A percentile compares a stretch with the other conserved stretches of the same genome.
Conservation (phyloP, 2,113 vertebrate genomes). For the Ovis canadensis region DNA sequence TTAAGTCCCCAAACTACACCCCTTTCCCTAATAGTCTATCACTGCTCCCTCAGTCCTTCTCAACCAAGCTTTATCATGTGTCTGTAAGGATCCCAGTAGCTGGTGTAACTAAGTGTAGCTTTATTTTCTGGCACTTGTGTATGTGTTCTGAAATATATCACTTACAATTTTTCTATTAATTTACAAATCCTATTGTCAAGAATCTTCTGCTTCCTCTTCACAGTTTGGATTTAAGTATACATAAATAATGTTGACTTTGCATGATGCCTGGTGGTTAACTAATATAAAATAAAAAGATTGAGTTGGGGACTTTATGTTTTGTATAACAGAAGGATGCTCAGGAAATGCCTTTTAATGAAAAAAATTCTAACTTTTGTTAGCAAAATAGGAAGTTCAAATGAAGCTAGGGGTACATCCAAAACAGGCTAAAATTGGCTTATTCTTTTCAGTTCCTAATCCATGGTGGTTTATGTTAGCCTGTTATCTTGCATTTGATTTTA, state of each 20-base stretch:
- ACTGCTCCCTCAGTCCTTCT: background rate
- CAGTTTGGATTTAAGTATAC: background rate
- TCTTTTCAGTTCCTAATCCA: background rate
- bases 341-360: background rate
- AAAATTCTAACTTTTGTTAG: background rate
- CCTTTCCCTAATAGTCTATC: background rate
- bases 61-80: background rate
- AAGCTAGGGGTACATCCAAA: background rate
- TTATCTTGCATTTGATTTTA: constrained; percentile 40
- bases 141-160: background rate
- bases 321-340: background rate
- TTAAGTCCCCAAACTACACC: background rate
- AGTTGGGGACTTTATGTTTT: background rate
- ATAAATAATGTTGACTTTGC: background rate
- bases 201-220: background rate
- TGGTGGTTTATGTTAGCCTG: constrained; percentile 4
- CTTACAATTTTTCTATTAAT: background rate
- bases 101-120: background rate
- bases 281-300: background rate
- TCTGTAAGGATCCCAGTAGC: background rate
- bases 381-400: background rate
- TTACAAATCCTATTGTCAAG: background rate
- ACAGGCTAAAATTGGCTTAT: background rate
- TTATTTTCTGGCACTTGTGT: background rate
- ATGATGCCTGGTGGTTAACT: background rate